These are phyloP conservation scores for Bothrops jararaca DNA, from an alignment of 2,113 vertebrate species.

Conservation along the genomic window DNA sequence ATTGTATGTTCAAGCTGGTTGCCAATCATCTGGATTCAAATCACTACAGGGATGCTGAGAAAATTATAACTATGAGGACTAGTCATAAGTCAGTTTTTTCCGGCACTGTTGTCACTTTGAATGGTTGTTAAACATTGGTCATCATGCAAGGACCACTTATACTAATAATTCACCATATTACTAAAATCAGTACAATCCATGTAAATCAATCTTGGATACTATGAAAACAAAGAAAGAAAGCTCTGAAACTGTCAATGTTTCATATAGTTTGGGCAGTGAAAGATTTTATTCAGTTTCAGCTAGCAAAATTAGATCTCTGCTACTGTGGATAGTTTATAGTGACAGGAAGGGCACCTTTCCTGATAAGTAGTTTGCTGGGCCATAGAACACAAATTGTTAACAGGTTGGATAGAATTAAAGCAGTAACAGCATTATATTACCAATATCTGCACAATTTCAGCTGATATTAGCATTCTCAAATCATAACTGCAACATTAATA, in stretches of 20 bases:
- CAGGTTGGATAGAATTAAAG: background rate
- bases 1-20: too few relatives aligned
- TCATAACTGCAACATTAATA: background rate
- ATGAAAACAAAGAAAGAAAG: background rate
- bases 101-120: too few relatives aligned
- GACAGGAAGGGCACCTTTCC: constrained; percentile 17
- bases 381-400: constrained; percentile 2
- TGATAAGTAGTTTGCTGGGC: background rate
- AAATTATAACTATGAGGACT: too few relatives aligned
- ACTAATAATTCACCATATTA: constrained; percentile 10
- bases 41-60: too few relatives aligned
- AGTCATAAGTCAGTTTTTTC: too few relatives aligned
- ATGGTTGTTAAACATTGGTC: too few relatives aligned
- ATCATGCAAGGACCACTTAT: background rate
- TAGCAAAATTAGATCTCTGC: constrained; percentile 7
- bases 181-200: background rate
- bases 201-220: background rate
- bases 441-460: constrained; percentile 21
- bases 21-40: too few relatives aligned
- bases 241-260: background rate
- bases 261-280: background rate
- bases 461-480: background rate
- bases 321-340: background rate
- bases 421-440: background rate
- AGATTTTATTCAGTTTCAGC: background rate